Evolutionary conservation across 2,888 invertebrate genomes (phyloP), one percentile per base, ranked within the genome.

Genomic region (Hypena proboscidalis): DNA sequence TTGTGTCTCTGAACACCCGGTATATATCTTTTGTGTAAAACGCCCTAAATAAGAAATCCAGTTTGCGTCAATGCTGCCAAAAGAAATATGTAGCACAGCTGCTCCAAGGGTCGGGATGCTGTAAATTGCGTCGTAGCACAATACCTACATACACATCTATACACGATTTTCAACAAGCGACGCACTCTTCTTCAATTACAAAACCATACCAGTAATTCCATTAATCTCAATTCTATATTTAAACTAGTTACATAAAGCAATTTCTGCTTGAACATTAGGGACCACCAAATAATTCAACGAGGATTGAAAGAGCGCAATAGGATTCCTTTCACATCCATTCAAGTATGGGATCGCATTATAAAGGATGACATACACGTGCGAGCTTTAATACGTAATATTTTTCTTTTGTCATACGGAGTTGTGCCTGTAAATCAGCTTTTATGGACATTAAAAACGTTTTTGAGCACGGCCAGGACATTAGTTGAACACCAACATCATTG

Each of bases 371-470:
- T 55, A 53, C 63, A 66, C 66, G 63, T 66, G 58, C 53, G 38
- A 47, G 56, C 27, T 52, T 55, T 44, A 46, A 38, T 43, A 43
- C 29, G 55, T 44, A 47, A 47, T 61, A 61, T 53, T 58, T 65
- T 62, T 62, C 63, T 62, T 50, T 56, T 58, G 41, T 58, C 41
- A 43, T 49, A 65, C 58, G 50, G 55, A 55, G 44, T 65, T n/a
- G n/a, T n/a, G n/a, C n/a, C n/a, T n/a, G n/a, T n/a, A n/a, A n/a
- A n/a, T n/a, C n/a, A n/a, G n/a, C n/a, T n/a, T n/a, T n/a, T 55
- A 57, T 50, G 48, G 50, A 30, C 47, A 38, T 60, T 60, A 57
- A 64, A 58, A 55, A 35, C 19, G 33, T 22, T 38, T 42, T 47
- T 36, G 38, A 44, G 38, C 26, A 44, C 40, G 27, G 31, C 35